These are phyloP conservation scores for Slavum lentiscoides DNA, from an alignment of 2,888 invertebrate genomes.

Conservation along the genomic window DNA sequence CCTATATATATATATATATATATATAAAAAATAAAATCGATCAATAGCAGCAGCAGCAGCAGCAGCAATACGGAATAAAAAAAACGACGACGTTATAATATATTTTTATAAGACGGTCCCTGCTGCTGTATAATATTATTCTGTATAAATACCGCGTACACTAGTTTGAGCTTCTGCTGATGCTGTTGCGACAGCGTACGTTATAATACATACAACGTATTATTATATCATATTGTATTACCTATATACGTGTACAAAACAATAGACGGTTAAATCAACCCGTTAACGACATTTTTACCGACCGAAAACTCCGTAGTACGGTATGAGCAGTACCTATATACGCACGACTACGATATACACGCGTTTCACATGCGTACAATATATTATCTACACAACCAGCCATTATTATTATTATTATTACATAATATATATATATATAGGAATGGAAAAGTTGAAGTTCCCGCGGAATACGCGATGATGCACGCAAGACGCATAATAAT, in stretches of 20 bases:
- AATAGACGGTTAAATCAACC: conserved; percentile 9
- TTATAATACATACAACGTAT: background rate
- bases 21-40: background rate
- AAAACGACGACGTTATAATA: background rate
- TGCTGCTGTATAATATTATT: background rate
- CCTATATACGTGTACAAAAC: background rate
- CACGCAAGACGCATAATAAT: no score
- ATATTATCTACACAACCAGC: background rate
- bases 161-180: no score
- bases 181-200: no score
- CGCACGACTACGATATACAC: no score
- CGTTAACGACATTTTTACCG: background rate
- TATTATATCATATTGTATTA: no score
- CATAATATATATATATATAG: background rate
- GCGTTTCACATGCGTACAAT: no score
- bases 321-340: no score
- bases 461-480: background rate
- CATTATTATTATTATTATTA: no score
- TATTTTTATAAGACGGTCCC: background rate
- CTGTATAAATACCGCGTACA: no score
- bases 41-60: background rate
- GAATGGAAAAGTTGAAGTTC: background rate
- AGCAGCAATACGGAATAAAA: background rate
- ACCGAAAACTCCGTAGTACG: background rate
- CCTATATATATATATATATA: background rate